Evolutionary conservation across 2,113 vertebrate genomes (phyloP).

Genomic region (Amazona vittata): DNA sequence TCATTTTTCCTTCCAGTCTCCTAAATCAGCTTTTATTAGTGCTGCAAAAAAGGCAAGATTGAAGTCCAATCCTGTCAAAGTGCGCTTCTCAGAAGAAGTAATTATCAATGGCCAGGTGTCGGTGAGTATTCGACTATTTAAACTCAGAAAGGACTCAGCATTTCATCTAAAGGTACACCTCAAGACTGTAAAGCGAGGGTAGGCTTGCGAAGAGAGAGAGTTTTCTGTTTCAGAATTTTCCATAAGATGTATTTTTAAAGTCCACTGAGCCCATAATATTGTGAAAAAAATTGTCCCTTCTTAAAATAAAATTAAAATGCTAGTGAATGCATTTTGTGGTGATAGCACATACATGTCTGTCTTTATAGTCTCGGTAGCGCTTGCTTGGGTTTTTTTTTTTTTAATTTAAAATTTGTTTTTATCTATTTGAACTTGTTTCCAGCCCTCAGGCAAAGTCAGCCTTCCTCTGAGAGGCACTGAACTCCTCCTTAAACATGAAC

Average conservation of each 20-base stretch:
- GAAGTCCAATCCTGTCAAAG: slow-evolving; percentile 98
- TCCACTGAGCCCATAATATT: background rate
- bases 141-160: background rate
- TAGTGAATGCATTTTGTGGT: background rate
- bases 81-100: slow-evolving; percentile 97
- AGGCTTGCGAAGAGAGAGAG: background rate
- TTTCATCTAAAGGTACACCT: background rate
- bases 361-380: background rate
- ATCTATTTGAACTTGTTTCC: background rate
- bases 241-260: background rate
- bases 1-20: slow-evolving; percentile 83
- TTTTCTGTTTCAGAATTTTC: background rate
- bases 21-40: slow-evolving; percentile 98
- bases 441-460: background rate
- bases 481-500: background rate
- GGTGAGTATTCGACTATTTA: slow-evolving; percentile 80
- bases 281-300: background rate
- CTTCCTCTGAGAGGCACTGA: background rate
- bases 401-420: background rate
- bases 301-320: background rate
- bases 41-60: slow-evolving; percentile 98
- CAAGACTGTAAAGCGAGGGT: background rate
- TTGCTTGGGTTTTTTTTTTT: background rate
- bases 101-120: slow-evolving; percentile 97
- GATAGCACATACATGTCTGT: background rate